These are phyloP conservation scores for Neria commutata DNA, from an alignment of 2,888 invertebrate species.

Conservation along the genomic window DNA sequence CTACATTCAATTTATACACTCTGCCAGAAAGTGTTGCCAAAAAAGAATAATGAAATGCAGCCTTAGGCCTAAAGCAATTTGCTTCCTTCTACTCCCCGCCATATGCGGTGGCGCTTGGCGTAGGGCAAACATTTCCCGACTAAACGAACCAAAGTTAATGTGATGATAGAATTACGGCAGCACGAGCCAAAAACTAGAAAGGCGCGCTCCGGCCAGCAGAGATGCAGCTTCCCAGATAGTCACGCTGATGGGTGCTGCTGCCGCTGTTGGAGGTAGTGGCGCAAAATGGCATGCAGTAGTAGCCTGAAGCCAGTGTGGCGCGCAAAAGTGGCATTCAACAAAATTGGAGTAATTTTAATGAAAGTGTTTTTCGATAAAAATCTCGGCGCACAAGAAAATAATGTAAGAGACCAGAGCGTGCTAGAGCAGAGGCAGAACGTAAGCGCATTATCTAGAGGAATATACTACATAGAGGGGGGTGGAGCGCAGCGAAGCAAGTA, in stretches of 20 bases:
- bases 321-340: constrained; percentile 10
- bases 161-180: constrained; percentile 1
- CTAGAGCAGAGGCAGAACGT: background rate
- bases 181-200: background rate
- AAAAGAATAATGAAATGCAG: too few species aligned
- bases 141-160: background rate
- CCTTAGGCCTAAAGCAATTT: background rate
- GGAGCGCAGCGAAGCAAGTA: background rate
- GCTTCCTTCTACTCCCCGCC: background rate
- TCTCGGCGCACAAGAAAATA: constrained; percentile 35
- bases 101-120: background rate
- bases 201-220: background rate
- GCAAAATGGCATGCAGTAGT: too few species aligned
- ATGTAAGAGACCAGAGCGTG: constrained; percentile 12
- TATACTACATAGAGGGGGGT: background rate
- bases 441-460: background rate
- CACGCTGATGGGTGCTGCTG: too few species aligned
- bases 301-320: background rate
- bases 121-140: background rate
- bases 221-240: background rate
- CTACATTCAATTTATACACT: background rate
- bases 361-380: constrained; percentile 50
- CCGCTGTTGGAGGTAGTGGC: too few species aligned
- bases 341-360: constrained; percentile 46
- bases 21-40: background rate